Base-by-base conservation (phyloP, 2,113 vertebrate genomes). In the Ranitomeya variabilis region DNA sequence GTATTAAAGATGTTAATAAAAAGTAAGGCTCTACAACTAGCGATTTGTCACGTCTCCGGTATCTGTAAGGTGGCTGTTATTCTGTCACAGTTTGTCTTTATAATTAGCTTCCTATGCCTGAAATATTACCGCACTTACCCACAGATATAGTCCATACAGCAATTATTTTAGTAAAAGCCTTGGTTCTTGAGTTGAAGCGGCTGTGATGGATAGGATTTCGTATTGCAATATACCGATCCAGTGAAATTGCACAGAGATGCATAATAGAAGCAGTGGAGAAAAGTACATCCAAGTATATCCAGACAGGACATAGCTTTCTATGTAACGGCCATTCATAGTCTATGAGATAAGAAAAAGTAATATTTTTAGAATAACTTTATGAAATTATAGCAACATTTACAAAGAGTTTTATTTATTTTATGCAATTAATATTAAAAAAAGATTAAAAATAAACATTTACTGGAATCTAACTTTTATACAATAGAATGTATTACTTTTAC, bases 191-290 rank as follows among this genome's bases (percentile, higher is more conserved):
- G 92, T 99, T 99, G 91, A 97, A 98, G 87, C 97, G 96, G 91
- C 97, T 99, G 91, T 99, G 98, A 87, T 97, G 97, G 91, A 99
- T 97, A 62, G 98, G 98, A 89, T 97, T 97, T 3, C 96, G 94
- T 91, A 99, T 99, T 91, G 96, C 98, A 0, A 99, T 96, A 59
- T 99, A 99, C 78, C 98, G 97, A 91, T 99, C 98, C 94, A 99
- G 93, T 0, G 98, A 99, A 92, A 99, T 99, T 90, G 98, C 97
- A 0, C 98, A 99, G 66, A 99, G 96, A 90, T 99, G 98, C 98
- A 99, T 99, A 91, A 99, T 99, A 92, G 98, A 99, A 0, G 98
- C 97, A 0, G 98, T 99, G 89, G 98, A 99, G 93, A 99, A 98
- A 80, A 99, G 96, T 64, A 99, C 98, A 0, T 99, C 98, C 94